Evolutionary conservation across 2,888 invertebrate species (phyloP).

Genomic region (Chrysina gloriosa): DNA sequence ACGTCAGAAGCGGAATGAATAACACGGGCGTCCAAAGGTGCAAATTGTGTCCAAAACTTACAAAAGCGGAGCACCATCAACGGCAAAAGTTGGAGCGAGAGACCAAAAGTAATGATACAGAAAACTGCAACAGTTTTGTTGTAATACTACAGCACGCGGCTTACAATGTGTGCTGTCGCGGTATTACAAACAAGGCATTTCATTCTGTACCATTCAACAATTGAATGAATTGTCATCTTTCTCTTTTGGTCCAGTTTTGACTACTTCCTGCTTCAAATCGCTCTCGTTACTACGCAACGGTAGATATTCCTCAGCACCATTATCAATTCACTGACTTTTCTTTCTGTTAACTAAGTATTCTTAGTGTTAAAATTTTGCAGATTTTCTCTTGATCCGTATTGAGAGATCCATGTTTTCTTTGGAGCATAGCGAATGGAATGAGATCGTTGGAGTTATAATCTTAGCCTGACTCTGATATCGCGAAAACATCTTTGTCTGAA

Average conservation of each 20-base stretch:
- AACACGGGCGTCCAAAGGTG: too few relatives aligned
- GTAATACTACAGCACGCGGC: background rate
- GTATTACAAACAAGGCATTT: background rate
- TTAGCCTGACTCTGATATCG: background rate
- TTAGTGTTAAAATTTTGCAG: conserved; percentile 17
- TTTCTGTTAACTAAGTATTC: conserved; percentile 3
- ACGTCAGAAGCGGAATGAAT: too few relatives aligned
- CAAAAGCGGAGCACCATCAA: too few relatives aligned
- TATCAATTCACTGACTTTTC: conserved; percentile 10
- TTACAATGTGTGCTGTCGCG: background rate
- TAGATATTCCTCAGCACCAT: conserved; percentile 17
- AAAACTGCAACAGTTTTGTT: background rate
- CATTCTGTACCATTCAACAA: conserved; percentile 6
- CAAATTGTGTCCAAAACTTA: too few relatives aligned
- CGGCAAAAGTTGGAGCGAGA: too few relatives aligned
- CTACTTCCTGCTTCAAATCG: background rate
- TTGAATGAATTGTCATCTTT: conserved; percentile 13
- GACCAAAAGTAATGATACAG: too few relatives aligned
- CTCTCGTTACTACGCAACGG: conserved; percentile 15
- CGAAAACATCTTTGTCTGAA: conserved; percentile 5
- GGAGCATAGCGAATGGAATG: background rate
- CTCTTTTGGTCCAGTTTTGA: conserved; percentile 25
- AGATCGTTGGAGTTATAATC: background rate
- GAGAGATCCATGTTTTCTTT: conserved; percentile 12
- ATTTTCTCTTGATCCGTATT: background rate